Evolutionary conservation across 2,888 invertebrate genomes (phyloP), one percentile per base, ranked within the genome.

Genomic region (Antitype chi): DNA sequence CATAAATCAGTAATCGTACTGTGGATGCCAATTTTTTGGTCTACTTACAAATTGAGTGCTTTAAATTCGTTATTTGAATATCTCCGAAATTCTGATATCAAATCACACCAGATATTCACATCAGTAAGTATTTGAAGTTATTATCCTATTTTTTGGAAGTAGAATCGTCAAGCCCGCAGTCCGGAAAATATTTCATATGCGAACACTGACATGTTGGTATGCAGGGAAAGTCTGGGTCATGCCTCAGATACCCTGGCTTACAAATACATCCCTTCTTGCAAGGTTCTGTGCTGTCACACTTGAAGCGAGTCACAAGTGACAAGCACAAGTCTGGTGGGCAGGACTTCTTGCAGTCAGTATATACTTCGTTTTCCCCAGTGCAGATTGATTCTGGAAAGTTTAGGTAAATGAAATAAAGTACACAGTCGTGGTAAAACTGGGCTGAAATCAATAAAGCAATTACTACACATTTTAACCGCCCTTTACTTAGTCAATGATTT

Each of bases 251-350:
- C 0, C 83, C 83, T 2, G 68, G 59, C 47, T 81, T 77, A 38
- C 84, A 84, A 53, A 70, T 1, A 47, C 84, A 84, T 25, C 84
- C 84, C 15, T 57, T 60, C 67, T 49, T 80, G 52, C 81, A 81
- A 0, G 76, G 76, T 25, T 80, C 81, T 0, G 4, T 4, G 3
- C 67, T 47, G 47, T 80, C 81, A 68, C 80, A 81, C 62, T 80
- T 81, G 59, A 80, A 81, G 5, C 28, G 38, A 7, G 80, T 76
- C 15, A 71, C 71, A 5, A 77, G 20, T 1, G 80, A 81, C 3
- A 81, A 38, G 20, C 80, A 81, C 1, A 66, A 70, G 15, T 81
- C 25, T 20, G 53, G 63, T 15, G 81, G 81, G 49, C 81, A 81
- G 25, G 62, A 76, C 25, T 76, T 80, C 55, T n/a, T 76, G 57